Conservation (phyloP, 2,888 invertebrate genomes). For the Smittia sp. region DNA sequence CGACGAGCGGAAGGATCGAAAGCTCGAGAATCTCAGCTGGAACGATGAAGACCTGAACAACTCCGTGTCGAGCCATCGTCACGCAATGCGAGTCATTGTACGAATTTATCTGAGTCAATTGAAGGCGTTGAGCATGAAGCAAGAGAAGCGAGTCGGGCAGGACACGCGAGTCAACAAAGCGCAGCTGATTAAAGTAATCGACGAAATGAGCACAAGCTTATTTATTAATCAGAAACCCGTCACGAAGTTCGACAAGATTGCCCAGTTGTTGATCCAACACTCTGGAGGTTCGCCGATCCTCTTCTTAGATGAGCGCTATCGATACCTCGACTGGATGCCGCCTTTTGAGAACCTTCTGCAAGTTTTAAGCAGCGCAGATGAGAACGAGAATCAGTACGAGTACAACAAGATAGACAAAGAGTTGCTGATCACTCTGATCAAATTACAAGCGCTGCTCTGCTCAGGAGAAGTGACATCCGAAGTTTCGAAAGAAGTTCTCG, state of each 20-base stretch:
- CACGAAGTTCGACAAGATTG: conserved; percentile 31
- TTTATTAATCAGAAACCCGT: conserved; percentile 34
- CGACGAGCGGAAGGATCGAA: background rate
- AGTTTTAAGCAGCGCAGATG: conserved; percentile 44
- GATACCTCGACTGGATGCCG: conserved; percentile 57
- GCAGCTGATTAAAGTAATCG: conserved; percentile 44
- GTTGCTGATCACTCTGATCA: conserved; percentile 29
- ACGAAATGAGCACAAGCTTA: conserved; percentile 42
- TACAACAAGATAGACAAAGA: conserved; percentile 28
- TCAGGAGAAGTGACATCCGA: conserved; percentile 58
- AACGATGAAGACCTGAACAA: conserved; percentile 29
- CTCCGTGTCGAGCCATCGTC: conserved; percentile 46
- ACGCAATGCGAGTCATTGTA: conserved; percentile 60
- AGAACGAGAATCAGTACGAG: conserved; percentile 24
- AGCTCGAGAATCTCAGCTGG: conserved; percentile 10
- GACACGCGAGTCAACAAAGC: conserved; percentile 46
- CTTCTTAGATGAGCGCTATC: conserved; percentile 54
- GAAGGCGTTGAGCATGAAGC: conserved; percentile 45
- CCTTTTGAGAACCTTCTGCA: conserved; percentile 53
- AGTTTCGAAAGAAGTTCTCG: conserved; percentile 60
- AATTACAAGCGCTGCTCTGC: conserved; percentile 59
- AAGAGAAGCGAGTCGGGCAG: background rate
- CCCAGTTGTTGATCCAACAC: conserved; percentile 20
- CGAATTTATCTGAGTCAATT: conserved; percentile 60
- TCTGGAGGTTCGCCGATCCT: conserved; percentile 45